Conservation (phyloP, 2,888 invertebrate species). For the Hetaerina titia region DNA sequence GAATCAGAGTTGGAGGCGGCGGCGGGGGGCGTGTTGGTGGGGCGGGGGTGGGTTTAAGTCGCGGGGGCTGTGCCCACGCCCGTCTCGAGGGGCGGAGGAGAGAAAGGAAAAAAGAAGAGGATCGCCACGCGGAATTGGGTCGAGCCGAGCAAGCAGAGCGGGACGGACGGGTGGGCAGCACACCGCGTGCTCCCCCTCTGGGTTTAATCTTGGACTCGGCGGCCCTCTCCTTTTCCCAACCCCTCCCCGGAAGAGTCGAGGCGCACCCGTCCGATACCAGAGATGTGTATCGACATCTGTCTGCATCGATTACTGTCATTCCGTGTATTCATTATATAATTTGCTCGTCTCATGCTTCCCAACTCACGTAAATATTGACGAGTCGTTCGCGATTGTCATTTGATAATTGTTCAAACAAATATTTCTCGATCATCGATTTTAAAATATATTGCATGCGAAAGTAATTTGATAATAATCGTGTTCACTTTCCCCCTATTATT, state of each 20-base stretch:
- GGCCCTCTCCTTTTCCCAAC: not conserved
- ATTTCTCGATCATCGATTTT: too few species aligned
- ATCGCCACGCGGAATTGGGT: constrained; percentile 28
- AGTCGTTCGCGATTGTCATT: too few species aligned
- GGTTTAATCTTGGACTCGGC: constrained; percentile 60
- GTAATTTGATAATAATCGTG: too few species aligned
- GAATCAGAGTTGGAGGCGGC: not conserved
- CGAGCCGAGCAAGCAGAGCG: constrained; percentile 29
- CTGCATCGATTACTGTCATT: too few species aligned
- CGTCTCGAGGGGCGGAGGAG: not conserved
- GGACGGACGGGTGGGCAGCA: not conserved
- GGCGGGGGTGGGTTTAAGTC: not conserved
- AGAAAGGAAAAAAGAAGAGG: not conserved
- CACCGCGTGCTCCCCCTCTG: constrained; percentile 14
- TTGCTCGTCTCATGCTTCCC: too few species aligned
- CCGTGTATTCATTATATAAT: too few species aligned
- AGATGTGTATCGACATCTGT: too few species aligned
- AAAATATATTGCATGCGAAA: too few species aligned
- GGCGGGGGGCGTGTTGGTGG: too few species aligned
- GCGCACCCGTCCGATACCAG: not conserved
- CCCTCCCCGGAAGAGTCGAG: not conserved
- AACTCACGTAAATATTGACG: too few species aligned
- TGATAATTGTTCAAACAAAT: too few species aligned
- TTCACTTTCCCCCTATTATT: too few species aligned
- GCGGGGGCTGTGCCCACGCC: not conserved